A percentile compares a stretch with the other conserved stretches of the same genome.
These are phyloP conservation scores for Pipistrellus kuhlii DNA, from an alignment of 2,797 vertebrate genomes.

Conservation along the genomic window DNA sequence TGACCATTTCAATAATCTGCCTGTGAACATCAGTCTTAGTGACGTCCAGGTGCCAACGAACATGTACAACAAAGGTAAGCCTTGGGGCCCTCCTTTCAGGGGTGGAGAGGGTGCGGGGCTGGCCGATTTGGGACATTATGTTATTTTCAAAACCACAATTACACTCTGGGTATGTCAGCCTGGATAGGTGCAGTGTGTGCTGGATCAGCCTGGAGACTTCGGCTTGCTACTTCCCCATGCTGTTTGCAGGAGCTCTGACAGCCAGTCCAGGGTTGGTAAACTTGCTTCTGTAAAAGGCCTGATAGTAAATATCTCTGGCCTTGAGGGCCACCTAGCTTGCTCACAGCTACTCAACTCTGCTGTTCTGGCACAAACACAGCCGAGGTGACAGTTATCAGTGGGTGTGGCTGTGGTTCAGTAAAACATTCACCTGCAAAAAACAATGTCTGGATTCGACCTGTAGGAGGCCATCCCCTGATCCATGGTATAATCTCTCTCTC, in stretches of 20 bases:
- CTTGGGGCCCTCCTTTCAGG: not conserved
- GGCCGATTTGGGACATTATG: not conserved
- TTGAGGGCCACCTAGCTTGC: not conserved
- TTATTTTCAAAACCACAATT: not conserved
- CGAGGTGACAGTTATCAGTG: not conserved
- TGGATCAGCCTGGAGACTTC: not conserved
- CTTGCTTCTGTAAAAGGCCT: not conserved
- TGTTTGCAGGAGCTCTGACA: not conserved
- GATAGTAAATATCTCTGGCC: not conserved
- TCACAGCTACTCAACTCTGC: not conserved
- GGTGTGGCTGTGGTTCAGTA: not conserved
- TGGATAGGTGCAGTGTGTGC: not conserved
- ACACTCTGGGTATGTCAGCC: not conserved
- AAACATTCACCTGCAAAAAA: not conserved
- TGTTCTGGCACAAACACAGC: not conserved
- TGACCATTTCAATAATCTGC: conserved; percentile 98
- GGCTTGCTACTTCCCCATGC: not conserved
- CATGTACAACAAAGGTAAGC: conserved; percentile 99
- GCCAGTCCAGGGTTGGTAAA: not conserved
- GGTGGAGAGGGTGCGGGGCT: rapidly evolving
- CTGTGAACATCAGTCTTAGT: conserved; percentile 98
- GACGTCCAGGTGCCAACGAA: conserved; percentile 99
- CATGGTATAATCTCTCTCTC: not conserved
- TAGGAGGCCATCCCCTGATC: not conserved
- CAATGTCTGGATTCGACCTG: not conserved